A percentile compares a stretch with the other conserved stretches of the same genome.
phyloP scores from a whole-genome alignment of 1,140 invertebrate species.

The Ips nitidus region DNA sequence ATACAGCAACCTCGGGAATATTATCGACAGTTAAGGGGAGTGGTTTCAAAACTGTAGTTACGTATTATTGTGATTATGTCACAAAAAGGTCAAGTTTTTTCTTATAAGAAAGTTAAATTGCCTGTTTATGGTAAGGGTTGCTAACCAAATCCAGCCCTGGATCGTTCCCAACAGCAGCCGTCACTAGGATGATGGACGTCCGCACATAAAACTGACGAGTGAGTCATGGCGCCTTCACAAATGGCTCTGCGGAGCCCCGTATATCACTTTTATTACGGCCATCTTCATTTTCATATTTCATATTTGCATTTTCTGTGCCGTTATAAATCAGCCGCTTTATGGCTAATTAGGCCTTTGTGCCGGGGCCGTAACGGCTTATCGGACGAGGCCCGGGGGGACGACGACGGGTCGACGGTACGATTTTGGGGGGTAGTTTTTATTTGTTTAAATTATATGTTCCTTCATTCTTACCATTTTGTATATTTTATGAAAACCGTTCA shows the following conservation, averaged over 20 bases:
- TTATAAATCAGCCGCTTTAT: conserved; percentile 69
- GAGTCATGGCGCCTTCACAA: conserved; percentile 66
- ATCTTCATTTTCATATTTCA: conserved; percentile 82
- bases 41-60: too few species aligned
- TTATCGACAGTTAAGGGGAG: not conserved
- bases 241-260: conserved; percentile 73
- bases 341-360: conserved; percentile 68
- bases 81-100: too few species aligned
- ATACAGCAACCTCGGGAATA: not conserved
- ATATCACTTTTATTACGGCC: conserved; percentile 78
- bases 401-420: not conserved
- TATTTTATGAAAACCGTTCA: too few species aligned
- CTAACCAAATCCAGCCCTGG: conserved; percentile 31
- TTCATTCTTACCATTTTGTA: too few species aligned
- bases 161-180: conserved; percentile 49
- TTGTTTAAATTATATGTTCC: conserved; percentile 1
- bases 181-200: conserved; percentile 69
- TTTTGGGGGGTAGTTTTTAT: conserved; percentile 19
- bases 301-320: conserved; percentile 69
- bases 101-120: too few species aligned
- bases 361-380: conserved; percentile 53
- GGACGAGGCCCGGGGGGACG: conserved; percentile 43
- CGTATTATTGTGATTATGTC: too few species aligned
- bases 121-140: too few species aligned
- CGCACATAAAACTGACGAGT: conserved; percentile 63